Base-by-base conservation (phyloP, 2,113 vertebrate genomes). In the Cygnus buccinator region DNA sequence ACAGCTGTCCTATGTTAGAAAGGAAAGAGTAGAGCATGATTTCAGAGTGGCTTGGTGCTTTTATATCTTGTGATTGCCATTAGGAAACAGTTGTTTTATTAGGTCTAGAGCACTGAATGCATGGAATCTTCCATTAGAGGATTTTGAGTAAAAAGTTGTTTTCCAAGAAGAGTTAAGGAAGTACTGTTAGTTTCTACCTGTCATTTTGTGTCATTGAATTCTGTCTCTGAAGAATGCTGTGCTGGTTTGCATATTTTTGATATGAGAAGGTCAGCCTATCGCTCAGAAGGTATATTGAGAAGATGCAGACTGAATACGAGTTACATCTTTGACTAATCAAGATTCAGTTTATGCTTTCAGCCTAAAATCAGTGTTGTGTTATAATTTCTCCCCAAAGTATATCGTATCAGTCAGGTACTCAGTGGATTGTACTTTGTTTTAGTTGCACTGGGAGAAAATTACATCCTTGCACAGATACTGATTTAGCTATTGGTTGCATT, bases 351-450 rank as follows among this genome's bases (percentile, higher is more conserved):
- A 20, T 86, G 72, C 14, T 58, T 86, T 67, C 29, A 62, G 77
- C 6, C 18, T 86, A 44, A 80, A 89, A n/a, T 62, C 9, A 33
- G 4, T 23, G 4, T 88, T 77, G 22, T 29, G 41, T 62, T 63
- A 58, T 28, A 2, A 7, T 65, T 83, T 67, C 6, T 43, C 74
- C 28, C 28, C 9, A n/a, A 79, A 41, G 25, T 28, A 16, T 72
- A 1, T 25, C 55, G 17, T 65, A 37, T 61, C 1, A 1, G 4
- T 13, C 11, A 48, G 13, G 2, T 35, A 54, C 28, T 37, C n/a
- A 35, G 44, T 70, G 39, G 11, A 21, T 58, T 81, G 29, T 59
- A 20, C 15, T 55, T 57, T 43, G 3, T 9, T 91, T 77, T 50
- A 71, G 37, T 84, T 84, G 52, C 3, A 19, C 4, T 2, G 0